These are phyloP conservation scores for Casuarius casuarius DNA, from an alignment of 2,113 vertebrate species.

Conservation along the genomic window DNA sequence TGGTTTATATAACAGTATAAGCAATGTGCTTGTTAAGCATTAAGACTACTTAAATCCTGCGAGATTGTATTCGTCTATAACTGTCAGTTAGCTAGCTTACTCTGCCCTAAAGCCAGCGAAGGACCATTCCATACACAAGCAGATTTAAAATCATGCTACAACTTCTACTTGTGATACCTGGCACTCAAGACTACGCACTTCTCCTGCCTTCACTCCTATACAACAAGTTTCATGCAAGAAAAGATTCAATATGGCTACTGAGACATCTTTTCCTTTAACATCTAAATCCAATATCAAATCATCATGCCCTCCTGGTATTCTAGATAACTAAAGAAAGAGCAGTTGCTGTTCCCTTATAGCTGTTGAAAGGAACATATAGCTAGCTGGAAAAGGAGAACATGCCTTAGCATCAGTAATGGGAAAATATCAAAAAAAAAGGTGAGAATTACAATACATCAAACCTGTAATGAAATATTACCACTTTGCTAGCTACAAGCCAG, in stretches of 20 bases:
- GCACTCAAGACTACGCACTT: neutral
- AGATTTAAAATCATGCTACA: neutral
- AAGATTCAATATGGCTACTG: neutral
- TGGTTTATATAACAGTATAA: neutral
- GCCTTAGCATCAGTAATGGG: neutral
- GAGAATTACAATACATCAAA: neutral
- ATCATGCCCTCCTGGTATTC: neutral
- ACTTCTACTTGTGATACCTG: neutral
- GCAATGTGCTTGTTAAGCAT: neutral
- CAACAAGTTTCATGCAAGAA: neutral
- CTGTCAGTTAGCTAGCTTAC: neutral
- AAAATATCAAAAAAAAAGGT: neutral
- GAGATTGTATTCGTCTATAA: neutral
- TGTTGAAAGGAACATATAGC: neutral
- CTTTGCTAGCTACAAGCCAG: neutral
- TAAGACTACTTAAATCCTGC: neutral
- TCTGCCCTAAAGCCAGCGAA: neutral
- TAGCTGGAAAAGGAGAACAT: neutral
- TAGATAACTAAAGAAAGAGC: neutral
- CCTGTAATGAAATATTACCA: neutral
- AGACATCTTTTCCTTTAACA: neutral
- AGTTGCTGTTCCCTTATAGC: neutral
- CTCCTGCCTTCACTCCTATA: neutral
- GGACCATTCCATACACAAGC: rapidly evolving
- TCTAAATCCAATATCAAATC: neutral